Evolutionary conservation across 2,888 invertebrate species (phyloP), one percentile per base, ranked within the genome.

Genomic region (Tetanocera ferruginea): DNA sequence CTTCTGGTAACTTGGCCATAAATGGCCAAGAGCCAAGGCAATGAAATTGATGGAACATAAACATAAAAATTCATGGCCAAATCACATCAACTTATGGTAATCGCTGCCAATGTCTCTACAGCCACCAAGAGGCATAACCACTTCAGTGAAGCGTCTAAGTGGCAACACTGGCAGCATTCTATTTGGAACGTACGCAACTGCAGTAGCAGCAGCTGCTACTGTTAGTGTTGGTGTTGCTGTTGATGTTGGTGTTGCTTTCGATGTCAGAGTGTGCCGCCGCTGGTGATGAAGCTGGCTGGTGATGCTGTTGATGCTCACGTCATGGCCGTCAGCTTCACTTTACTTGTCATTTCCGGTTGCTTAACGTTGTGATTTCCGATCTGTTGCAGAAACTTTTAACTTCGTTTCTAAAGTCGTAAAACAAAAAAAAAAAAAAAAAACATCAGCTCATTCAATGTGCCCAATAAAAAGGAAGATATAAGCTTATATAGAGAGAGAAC

Each of bases 41-140:
- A 57, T 72, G 72, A 72, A 72, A 57, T 80, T 81, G 80, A 80
- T 81, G 76, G 78, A 66, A 74, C 71, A 76, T 76, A 77, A 82
- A 79, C 72, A 79, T 81, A 76, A 78, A 77, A 67, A 79, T 81
- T 81, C 81, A 81, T 78, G 78, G 76, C 79, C 79, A 77, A 79
- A 81, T 80, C 79, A 81, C 80, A 80, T 77, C 79, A 80, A 80
- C 79, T 80, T 81, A 78, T 76, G 78, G 76, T 79, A 80, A 81
- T 79, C 79, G 77, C 51, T 69, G 67, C 69, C 77, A 75, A 66
- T 75, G 34, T 66, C 8, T 43, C 11, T 43, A 0, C 43, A 43
- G 43, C 6, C 43, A 43, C 11, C 11, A 43, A 43, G 43, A 43
- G 43, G 43, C 43, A 11, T 11, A 43, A 11, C 11, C 43, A 43